Evolutionary conservation across 2,888 invertebrate genomes (phyloP).

Genomic region (Chloromyia formosa): DNA sequence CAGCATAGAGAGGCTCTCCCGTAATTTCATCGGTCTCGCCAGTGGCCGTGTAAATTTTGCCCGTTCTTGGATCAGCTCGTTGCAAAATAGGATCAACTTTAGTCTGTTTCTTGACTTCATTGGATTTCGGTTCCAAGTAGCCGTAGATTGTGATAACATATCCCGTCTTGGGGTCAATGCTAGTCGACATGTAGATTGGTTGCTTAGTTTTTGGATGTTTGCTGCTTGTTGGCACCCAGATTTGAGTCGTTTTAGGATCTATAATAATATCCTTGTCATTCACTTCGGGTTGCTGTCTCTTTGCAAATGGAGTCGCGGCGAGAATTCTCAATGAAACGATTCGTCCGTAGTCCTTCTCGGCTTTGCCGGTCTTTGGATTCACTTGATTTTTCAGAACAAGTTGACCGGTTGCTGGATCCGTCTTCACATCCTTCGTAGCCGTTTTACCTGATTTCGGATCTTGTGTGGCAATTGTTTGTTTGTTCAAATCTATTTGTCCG

Average conservation of each 20-base stretch:
- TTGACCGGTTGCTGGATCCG: constrained; percentile 70
- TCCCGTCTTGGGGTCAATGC: constrained; percentile 76
- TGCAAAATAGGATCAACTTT: constrained; percentile 74
- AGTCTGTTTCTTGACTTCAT: constrained; percentile 70
- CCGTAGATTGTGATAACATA: constrained; percentile 78
- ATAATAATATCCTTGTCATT: constrained; percentile 61
- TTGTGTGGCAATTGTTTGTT: constrained; percentile 70
- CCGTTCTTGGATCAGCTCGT: constrained; percentile 74
- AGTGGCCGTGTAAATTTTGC: constrained; percentile 77
- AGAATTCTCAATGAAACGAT: constrained; percentile 72
- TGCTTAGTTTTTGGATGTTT: constrained; percentile 74
- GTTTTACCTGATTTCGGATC: constrained; percentile 72
- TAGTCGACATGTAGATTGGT: constrained; percentile 74
- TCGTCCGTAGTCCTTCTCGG: constrained; percentile 74
- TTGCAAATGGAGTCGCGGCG: constrained; percentile 70
- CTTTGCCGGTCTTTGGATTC: constrained; percentile 75
- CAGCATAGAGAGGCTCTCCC: constrained; percentile 73
- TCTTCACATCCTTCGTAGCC: constrained; percentile 69
- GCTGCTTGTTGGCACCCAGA: constrained; percentile 74
- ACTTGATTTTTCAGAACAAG: constrained; percentile 69
- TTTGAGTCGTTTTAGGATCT: constrained; percentile 63
- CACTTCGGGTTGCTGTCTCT: constrained; percentile 67
- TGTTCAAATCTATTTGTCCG: constrained; percentile 70
- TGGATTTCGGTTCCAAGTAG: constrained; percentile 74
- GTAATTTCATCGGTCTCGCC: constrained; percentile 71